Evolutionary conservation across 2,888 invertebrate species (phyloP), one percentile per base, ranked within the genome.

Genomic region (Thyatira batis): DNA sequence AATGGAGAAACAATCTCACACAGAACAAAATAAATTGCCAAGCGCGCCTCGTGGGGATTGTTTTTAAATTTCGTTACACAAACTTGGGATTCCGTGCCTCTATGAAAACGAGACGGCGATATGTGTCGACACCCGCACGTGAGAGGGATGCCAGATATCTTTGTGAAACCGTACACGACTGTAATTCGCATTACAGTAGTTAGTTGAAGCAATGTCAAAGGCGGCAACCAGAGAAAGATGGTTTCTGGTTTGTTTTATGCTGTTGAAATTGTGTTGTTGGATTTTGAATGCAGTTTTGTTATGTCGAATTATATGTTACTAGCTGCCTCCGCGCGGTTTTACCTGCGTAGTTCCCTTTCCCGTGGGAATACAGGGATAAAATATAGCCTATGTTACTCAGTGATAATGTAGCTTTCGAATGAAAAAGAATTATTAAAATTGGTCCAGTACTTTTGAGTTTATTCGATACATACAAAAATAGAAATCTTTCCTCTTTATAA

Each of bases 21-120:
- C 76, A 78, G 78, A 81, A 80, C 82, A 74, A 81, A 83, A 84
- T 84, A 83, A 80, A 85, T 84, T 76, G 80, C 56, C 64, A 75
- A 64, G 66, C 73, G 72, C 67, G 71, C 67, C 79, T 72, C 78
- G 62, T 64, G 77, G 77, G 85, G 78, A 87, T 88, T 87, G 87
- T 87, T 88, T 88, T 87, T 86, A 86, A 88, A 87, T 87, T 84
- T 85, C 78, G 85, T 87, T 88, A 87, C 75, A 71, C 67, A 67
- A 76, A 73, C 72, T 75, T 69, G 66, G 66, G 66, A 62, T 65
- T 63, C 63, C 66, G 59, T 58, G 63, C 53, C 53, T 17, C 39
- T 39, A 39, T 39, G 39, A 39, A 61, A 71, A 39, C 33, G 71
- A 69, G 80, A 80, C 55, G 52, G 53, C 27, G 20, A 54, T 58